Base-by-base conservation (phyloP, 1,140 invertebrate species). In the Drosophila nigrodunni region DNA sequence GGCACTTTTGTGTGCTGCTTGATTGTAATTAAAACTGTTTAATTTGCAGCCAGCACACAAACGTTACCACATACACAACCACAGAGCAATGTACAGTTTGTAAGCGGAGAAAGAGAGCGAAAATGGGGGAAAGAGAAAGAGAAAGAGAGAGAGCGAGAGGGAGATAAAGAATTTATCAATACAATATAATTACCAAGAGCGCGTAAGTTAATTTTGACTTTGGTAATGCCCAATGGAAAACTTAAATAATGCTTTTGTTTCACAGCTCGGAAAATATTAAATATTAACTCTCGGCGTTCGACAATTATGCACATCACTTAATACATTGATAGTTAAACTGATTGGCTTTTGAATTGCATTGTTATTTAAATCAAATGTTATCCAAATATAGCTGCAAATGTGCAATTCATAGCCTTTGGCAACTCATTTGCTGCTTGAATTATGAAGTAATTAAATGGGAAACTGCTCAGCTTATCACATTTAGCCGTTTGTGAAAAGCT, bases 21-120 rank as follows among this genome's bases (percentile, higher is more conserved):
- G 66, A 76, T 62, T 80, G 78, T 80, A 80, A 80, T 80, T 80
- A 80, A 80, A 81, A 73, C 62, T 68, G 78, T 54, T 81, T 81
- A 81, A 81, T 73, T 67, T 73, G 59, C 73, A 68, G 67, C 18
- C 15, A 13, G 3, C 10, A 55, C 37, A 46, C 25, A 30, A 30
- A 30, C 3, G 25, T 6, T 3, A 5, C 25, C 25, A 30, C 43
- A 43, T 5, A 54, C 9, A 43, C 15, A 35, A 2, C 34, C 39
- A 58, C 34, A 49, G 59, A 72, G 46, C 7, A 8, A 8, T 15
- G 15, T 5, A 18, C 3, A 8, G 18, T n/a, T 9, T 7, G 13
- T 13, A 8, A 8, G 18, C 2, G 46, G 18, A 18, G 13, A 6
- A 8, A 18, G 21, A 5, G 21, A 30, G 5, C 21, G 50, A 41